A percentile compares a stretch with the other conserved stretches of the same genome.
These are phyloP conservation scores for Acleris cristana DNA, from an alignment of 2,888 invertebrate genomes.

Conservation along the genomic window DNA sequence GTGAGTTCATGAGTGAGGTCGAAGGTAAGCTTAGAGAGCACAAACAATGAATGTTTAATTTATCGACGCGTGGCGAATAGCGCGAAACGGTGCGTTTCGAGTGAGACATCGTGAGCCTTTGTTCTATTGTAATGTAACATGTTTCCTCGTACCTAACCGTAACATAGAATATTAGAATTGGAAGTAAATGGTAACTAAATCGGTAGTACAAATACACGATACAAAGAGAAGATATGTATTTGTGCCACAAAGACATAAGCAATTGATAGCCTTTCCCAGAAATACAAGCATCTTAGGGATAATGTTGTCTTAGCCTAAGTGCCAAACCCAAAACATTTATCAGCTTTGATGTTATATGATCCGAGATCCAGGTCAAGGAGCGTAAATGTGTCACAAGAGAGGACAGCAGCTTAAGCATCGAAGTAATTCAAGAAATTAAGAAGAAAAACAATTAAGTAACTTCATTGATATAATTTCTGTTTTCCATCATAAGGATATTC, in stretches of 20 bases:
- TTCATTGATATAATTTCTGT: background rate
- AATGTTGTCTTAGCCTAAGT: slow-evolving; percentile 3
- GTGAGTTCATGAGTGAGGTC: slow-evolving; percentile 45
- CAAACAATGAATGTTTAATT: slow-evolving; percentile 69
- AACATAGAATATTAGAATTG: slow-evolving; percentile 53
- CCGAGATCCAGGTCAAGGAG: slow-evolving; percentile 2
- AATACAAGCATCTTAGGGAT: background rate
- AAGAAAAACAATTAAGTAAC: background rate
- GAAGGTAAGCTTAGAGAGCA: slow-evolving; percentile 53
- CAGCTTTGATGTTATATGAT: slow-evolving; percentile 3
- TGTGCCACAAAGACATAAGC: background rate
- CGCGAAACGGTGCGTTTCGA: slow-evolving; percentile 48
- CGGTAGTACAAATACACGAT: slow-evolving; percentile 18
- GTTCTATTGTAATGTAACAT: slow-evolving; percentile 65
- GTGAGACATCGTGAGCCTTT: slow-evolving; percentile 59
- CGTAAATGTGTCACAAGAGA: background rate
- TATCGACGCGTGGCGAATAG: slow-evolving; percentile 49
- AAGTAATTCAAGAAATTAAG: too few species aligned
- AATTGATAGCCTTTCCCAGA: background rate
- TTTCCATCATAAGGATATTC: slow-evolving; percentile 17
- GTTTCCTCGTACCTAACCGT: slow-evolving; percentile 41
- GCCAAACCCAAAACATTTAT: slow-evolving; percentile 1
- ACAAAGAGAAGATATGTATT: background rate
- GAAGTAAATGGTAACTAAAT: slow-evolving; percentile 40
- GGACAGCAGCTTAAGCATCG: background rate